Conservation (phyloP, 2,113 vertebrate genomes). For the Cygnus buccinator region DNA sequence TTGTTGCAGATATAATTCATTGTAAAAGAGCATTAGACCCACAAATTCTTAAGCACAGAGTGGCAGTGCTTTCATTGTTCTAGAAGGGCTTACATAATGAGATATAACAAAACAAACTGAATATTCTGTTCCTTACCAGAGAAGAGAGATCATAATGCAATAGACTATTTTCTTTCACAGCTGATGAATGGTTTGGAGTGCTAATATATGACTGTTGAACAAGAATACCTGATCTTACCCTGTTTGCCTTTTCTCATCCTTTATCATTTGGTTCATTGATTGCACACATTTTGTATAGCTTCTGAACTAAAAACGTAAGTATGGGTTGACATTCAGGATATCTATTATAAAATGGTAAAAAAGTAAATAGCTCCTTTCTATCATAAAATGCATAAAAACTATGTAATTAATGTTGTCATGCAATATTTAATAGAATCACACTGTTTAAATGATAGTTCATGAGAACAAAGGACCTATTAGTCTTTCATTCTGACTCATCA, state of each 20-base stretch:
- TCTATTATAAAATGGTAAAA: background rate
- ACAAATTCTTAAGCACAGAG: background rate
- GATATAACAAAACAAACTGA: background rate
- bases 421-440: background rate
- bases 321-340: background rate
- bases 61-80: background rate
- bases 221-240: background rate
- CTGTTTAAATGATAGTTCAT: constrained; percentile 3
- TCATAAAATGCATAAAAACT: background rate
- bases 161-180: background rate
- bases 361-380: background rate
- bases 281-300: background rate
- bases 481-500: background rate
- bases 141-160: background rate
- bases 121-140: background rate
- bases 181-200: background rate
- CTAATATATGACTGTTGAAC: background rate
- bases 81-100: background rate
- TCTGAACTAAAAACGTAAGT: background rate
- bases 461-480: background rate
- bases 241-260: background rate
- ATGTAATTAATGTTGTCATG: background rate
- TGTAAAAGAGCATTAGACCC: background rate
- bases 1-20: background rate
- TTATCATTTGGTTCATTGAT: background rate